Evolutionary conservation across 2,888 invertebrate genomes (phyloP).

Genomic region (Brenthis hecate): DNA sequence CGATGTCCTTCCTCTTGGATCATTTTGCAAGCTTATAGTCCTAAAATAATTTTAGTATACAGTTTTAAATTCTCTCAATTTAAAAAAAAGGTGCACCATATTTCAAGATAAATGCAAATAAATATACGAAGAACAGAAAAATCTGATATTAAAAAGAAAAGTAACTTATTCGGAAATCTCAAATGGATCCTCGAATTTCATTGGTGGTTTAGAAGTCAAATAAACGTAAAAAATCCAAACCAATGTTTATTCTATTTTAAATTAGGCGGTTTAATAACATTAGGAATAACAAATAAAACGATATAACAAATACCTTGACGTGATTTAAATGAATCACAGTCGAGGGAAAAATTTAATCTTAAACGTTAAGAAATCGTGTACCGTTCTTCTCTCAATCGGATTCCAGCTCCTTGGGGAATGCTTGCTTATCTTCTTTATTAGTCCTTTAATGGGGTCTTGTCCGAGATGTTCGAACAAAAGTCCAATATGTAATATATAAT

Average conservation of each 20-base stretch:
- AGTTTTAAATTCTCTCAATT: no score
- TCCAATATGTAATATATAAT: conserved; percentile 1
- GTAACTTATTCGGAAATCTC: no score
- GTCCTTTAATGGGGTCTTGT: conserved; percentile 33
- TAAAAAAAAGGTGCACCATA: no score
- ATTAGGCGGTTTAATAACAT: conserved; percentile 15
- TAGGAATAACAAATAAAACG: conserved; percentile 14
- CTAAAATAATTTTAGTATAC: no score
- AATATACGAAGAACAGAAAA: no score
- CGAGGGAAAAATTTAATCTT: conserved; percentile 25
- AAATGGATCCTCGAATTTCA: conserved; percentile 2
- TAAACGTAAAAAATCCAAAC: conserved; percentile 1
- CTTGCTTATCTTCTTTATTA: conserved; percentile 45
- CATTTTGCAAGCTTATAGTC: no score
- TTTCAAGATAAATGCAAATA: no score
- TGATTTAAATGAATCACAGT: conserved; percentile 24
- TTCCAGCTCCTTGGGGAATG: conserved; percentile 27
- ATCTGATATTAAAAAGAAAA: no score
- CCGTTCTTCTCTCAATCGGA: conserved; percentile 31
- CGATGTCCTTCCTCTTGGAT: no score
- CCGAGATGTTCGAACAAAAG: conserved; percentile 12
- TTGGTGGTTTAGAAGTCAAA: conserved; percentile 11
- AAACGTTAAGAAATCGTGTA: conserved; percentile 23
- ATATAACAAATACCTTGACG: conserved; percentile 11
- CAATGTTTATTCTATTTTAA: conserved; percentile 1